These are phyloP conservation scores for Onychostoma macrolepis DNA, from an alignment of 2,113 vertebrate genomes.

Conservation along the genomic window DNA sequence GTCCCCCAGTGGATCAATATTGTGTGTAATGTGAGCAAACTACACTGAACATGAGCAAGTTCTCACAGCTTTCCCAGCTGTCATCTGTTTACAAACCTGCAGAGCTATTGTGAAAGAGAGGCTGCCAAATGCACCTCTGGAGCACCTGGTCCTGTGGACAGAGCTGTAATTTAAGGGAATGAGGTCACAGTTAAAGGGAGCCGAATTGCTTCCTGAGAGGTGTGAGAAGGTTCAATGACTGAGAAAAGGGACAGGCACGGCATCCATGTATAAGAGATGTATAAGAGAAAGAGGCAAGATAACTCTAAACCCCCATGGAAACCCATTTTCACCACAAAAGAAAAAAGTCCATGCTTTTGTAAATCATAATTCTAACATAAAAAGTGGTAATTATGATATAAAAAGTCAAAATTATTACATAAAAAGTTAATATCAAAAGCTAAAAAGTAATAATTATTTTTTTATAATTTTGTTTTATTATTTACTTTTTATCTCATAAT, in stretches of 20 bases:
- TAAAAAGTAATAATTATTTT: not conserved
- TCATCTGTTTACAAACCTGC: slow-evolving; percentile 21
- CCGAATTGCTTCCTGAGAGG: slow-evolving; percentile 25
- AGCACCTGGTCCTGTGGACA: slow-evolving; percentile 28
- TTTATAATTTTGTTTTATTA: no score
- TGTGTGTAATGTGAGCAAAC: not conserved
- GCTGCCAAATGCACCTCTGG: slow-evolving; percentile 30
- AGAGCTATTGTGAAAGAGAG: slow-evolving; percentile 35
- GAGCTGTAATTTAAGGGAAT: slow-evolving; percentile 39
- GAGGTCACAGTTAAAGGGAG: slow-evolving; percentile 15
- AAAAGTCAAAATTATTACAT: not conserved
- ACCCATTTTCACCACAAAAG: not conserved
- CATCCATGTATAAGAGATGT: not conserved
- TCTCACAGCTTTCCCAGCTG: not conserved
- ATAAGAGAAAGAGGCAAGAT: not conserved
- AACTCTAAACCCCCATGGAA: not conserved
- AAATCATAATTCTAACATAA: not conserved
- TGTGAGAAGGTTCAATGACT: not conserved
- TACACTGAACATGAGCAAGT: slow-evolving; percentile 1
- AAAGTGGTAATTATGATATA: not conserved
- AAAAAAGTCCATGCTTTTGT: not conserved
- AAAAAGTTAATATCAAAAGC: not conserved
- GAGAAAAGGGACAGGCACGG: not conserved
- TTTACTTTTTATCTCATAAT: not conserved
- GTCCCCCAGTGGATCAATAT: not conserved